phyloP scores from a whole-genome alignment of 2,113 vertebrate genomes.

The Dipodomys spectabilis region DNA sequence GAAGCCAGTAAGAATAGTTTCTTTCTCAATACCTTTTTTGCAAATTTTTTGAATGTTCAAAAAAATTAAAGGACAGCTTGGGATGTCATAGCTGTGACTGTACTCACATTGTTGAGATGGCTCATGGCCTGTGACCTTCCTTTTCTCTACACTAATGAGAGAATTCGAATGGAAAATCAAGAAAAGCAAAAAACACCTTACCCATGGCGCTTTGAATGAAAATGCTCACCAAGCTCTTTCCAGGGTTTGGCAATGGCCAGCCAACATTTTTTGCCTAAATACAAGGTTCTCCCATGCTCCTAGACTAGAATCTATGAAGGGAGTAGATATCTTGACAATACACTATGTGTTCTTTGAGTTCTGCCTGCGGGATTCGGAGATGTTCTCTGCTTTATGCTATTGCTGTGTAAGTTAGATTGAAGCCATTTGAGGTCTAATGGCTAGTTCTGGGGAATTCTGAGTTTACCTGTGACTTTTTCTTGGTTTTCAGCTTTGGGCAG shows the following conservation, averaged over 20 bases:
- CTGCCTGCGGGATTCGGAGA: too few species aligned
- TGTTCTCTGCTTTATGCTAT: too few species aligned
- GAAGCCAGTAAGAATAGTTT: background rate
- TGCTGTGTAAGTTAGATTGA: fast-evolving
- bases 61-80: background rate
- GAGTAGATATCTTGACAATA: fast-evolving
- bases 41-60: background rate
- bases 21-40: background rate
- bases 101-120: background rate
- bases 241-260: fast-evolving
- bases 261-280: background rate
- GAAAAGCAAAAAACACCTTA: background rate
- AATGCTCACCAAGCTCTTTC: background rate
- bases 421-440: background rate
- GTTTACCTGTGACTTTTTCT: background rate
- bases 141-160: background rate
- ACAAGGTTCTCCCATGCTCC: background rate
- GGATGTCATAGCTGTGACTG: background rate
- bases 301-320: background rate
- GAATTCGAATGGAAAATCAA: background rate
- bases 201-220: background rate
- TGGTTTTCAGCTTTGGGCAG: constrained; percentile 89
- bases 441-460: background rate
- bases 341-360: fast-evolving
- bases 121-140: background rate